Conservation (phyloP, 2,797 vertebrate species). For the Brachyalestes nurse region DNA sequence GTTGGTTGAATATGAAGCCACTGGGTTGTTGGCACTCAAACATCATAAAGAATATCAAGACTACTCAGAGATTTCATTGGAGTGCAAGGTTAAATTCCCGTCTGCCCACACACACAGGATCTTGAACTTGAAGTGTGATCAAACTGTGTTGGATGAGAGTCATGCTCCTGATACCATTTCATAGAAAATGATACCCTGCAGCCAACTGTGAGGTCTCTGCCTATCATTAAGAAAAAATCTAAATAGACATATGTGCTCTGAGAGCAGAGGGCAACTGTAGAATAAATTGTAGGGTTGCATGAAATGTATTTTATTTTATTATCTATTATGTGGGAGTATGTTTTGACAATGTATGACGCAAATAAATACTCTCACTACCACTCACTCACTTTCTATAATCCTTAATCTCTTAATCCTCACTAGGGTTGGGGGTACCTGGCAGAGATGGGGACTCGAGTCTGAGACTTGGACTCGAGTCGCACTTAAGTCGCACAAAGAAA, state of each 20-base stretch:
- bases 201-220: conserved; percentile 19
- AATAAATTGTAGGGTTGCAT: neutral
- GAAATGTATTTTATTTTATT: too few species aligned
- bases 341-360: too few species aligned
- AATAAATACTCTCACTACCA: too few species aligned
- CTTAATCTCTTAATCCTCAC: too few species aligned
- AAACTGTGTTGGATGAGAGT: conserved; percentile 23
- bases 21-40: neutral
- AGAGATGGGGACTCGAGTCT: too few species aligned
- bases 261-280: conserved; percentile 25
- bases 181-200: conserved; percentile 31
- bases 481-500: too few species aligned
- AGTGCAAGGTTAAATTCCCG: conserved; percentile 31
- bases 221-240: neutral
- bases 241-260: conserved; percentile 21
- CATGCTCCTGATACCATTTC: conserved; percentile 34
- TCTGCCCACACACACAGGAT: conserved; percentile 31
- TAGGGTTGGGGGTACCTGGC: too few species aligned
- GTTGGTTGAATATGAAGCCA: neutral
- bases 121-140: conserved; percentile 35
- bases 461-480: too few species aligned
- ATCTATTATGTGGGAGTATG: too few species aligned
- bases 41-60: conserved; percentile 7
- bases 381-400: too few species aligned
- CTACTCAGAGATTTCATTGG: conserved; percentile 29